phyloP scores from a whole-genome alignment of 2,888 invertebrate genomes.

The Heliconius charithonia region DNA sequence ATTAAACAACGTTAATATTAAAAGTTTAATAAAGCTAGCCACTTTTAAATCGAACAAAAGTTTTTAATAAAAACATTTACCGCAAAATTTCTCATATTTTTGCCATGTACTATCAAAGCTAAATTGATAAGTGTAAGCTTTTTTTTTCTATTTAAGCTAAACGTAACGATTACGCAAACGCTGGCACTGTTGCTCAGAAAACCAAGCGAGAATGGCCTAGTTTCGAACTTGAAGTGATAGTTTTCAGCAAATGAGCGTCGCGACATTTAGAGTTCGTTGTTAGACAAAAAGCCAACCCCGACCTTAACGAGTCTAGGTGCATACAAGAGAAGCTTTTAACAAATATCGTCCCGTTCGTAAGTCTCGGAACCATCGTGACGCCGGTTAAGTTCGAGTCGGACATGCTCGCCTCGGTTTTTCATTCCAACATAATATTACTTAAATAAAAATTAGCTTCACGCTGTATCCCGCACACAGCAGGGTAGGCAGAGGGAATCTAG shows the following conservation, averaged over 20 bases:
- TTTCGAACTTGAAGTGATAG: slow-evolving; percentile 34
- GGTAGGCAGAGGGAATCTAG: no score
- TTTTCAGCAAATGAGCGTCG: slow-evolving; percentile 46
- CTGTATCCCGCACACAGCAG: no score
- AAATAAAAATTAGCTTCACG: no score
- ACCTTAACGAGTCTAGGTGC: slow-evolving; percentile 37
- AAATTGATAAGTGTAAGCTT: neutral
- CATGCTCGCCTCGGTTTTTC: no score
- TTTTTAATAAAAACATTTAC: neutral
- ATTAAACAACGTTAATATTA: neutral
- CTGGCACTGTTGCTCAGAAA: slow-evolving; percentile 11
- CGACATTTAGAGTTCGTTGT: slow-evolving; percentile 39
- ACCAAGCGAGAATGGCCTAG: slow-evolving; percentile 15
- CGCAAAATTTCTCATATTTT: neutral
- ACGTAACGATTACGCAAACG: slow-evolving; percentile 4
- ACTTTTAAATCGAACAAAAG: slow-evolving; percentile 4
- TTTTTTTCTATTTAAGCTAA: slow-evolving; percentile 14
- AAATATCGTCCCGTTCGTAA: no score
- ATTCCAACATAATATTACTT: no score
- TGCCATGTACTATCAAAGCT: neutral
- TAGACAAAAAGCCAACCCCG: slow-evolving; percentile 66
- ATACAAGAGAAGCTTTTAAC: slow-evolving; percentile 17
- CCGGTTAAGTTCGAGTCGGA: no score
- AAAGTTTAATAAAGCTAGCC: neutral
- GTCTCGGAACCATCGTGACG: neutral